phyloP scores from a whole-genome alignment of 2,113 vertebrate genomes.

The Urocolius indicus region DNA sequence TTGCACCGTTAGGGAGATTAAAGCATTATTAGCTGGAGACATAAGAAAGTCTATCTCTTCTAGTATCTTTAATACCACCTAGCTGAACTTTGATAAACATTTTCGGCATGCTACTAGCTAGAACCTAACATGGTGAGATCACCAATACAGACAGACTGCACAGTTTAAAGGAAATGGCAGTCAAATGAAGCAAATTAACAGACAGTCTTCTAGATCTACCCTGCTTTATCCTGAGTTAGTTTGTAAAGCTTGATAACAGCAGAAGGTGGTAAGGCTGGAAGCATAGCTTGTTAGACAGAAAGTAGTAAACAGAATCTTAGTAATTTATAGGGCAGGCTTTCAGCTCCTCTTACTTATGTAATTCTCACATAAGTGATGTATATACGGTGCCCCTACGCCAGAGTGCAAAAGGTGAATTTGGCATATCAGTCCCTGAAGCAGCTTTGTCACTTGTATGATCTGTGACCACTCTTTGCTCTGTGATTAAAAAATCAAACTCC shows the following conservation, averaged over 20 bases:
- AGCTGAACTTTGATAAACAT: neutral
- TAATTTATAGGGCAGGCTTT: neutral
- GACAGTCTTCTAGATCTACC: neutral
- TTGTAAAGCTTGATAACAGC: neutral
- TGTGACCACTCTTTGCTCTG: neutral
- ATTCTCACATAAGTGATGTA: neutral
- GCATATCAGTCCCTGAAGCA: neutral
- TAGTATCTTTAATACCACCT: neutral
- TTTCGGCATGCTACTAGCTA: neutral
- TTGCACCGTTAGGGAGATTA: neutral
- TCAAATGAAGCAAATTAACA: neutral
- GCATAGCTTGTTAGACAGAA: neutral
- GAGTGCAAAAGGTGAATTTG: neutral
- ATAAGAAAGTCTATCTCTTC: neutral
- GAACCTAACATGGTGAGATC: neutral
- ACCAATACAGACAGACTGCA: neutral
- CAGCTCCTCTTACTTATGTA: neutral
- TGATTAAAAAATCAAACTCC: neutral
- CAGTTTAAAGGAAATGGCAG: neutral
- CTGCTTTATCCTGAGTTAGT: neutral
- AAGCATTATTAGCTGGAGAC: neutral
- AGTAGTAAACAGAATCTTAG: neutral
- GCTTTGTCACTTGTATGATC: neutral
- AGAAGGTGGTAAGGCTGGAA: neutral
- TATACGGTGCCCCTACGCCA: neutral